Base-by-base conservation (phyloP, 2,797 vertebrate genomes). In the Ctenopoma multispine region DNA sequence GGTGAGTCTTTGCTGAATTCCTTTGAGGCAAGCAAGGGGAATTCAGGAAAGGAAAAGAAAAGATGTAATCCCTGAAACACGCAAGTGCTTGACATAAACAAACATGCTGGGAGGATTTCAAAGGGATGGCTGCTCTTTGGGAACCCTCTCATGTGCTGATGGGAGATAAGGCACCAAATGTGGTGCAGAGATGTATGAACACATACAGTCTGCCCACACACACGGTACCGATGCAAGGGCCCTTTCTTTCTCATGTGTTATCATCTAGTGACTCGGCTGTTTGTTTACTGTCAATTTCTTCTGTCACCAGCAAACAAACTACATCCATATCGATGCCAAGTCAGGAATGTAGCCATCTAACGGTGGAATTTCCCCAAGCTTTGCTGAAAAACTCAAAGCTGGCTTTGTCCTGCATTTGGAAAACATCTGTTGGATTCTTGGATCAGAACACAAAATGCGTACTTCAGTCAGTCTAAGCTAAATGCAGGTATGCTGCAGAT, bases 51-150 rank as follows among this genome's bases (percentile, higher is more conserved):
- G 72, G 69, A 68, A 84, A 88, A 79, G 84, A 81, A 80, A 88
- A 87, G 81, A 88, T 82, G 88, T 92, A 91, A 90, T 92, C 87
- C 89, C 74, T 59, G 79, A 91, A 91, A 92, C 88, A 90, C 34
- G 85, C 77, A 9, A 87, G 79, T 27, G 72, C 80, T 76, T 85
- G 89, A 91, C 89, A 86, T 86, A 88, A 90, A 90, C 82, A 92
- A 93, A 92, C 90, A 90, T 0, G 50, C 69, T 23, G 63, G 75
- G 77, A 77, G 71, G 81, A 87, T 88, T 90, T 92, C 87, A 91
- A 92, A 92, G 85, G 43, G 40, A 50, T 34, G 54, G 34, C 72
- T 63, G 80, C 81, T 87, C 55, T 12, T 73, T 12, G 71, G 74
- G 85, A 85, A 80, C 80, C 75, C 71, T 88, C 79, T 87, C 74